Base-by-base conservation (phyloP, 2,113 vertebrate species). In the Hipposideros armiger region DNA sequence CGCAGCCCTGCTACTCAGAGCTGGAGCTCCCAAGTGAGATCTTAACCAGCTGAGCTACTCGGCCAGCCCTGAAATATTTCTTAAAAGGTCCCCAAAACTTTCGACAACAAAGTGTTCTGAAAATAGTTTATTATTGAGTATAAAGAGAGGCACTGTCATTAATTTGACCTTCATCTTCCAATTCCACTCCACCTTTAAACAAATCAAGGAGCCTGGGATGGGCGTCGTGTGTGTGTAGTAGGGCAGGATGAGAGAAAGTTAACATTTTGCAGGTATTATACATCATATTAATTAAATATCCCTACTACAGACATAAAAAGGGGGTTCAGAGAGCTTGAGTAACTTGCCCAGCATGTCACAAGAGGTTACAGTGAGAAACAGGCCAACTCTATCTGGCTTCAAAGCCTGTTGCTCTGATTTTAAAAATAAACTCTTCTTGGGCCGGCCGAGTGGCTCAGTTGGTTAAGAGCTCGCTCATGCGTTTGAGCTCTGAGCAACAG, bases 101-200 rank as follows among this genome's bases (percentile, higher is more conserved):
- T 66, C 2, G 14, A 64, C 7, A 62, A 83, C 15, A 80, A 81
- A 70, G 15, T 60, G 19, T 86, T 74, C 58, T 22, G 52, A 81
- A 96, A 90, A 84, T 72, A 76, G 85, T 87, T 90, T 70, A 73
- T 69, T 73, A 64, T 7, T 58, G 69, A 91, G 42, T 60, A 86
- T 50, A 58, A 96, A 58, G 58, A 90, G 9, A 66, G 50, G 19
- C 17, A 73, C 19, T 42, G 50, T 5, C 58, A 62, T 83, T 70
- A 40, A 50, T 40, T 60, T 56, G 32, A 62, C 47, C 32, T 62
- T 15, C 36, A 28, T 50, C 36, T 80, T 82, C 52, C 22, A 87
- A 50, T 73, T 26, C 16, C 19, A 82, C 22, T 84, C 58, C 2
- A 50, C n/a, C 30, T 28, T 90, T 69, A 82, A 28, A 92, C 14